A percentile compares a stretch with the other conserved stretches of the same genome.
Conservation (phyloP, 2,113 vertebrate species). For the Sciurus niger region DNA sequence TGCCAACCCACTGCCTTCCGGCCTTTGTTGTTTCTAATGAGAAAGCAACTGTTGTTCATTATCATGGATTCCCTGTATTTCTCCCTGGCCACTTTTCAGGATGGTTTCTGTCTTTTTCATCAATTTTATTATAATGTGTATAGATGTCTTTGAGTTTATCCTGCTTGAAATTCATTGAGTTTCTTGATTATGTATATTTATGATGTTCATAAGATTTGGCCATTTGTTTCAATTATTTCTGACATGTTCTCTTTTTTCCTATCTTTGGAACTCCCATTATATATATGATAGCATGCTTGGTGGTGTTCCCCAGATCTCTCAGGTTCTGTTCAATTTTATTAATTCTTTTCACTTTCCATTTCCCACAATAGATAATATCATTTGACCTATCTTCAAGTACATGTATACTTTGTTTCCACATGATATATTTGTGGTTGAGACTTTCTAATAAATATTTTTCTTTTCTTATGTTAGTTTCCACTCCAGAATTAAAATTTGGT, state of each 20-base stretch:
- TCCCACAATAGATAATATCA: not conserved
- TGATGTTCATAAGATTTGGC: not conserved
- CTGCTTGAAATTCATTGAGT: not conserved
- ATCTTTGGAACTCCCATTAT: not conserved
- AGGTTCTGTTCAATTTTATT: not conserved
- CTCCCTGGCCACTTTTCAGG: not conserved
- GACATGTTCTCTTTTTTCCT: not conserved
- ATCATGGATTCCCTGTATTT: not conserved
- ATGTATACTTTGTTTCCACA: not conserved
- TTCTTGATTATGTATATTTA: not conserved
- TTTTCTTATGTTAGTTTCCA: not conserved
- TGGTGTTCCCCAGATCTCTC: not conserved
- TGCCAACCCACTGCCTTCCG: not conserved
- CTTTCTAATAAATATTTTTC: not conserved
- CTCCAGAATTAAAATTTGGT: not conserved
- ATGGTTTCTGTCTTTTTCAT: not conserved
- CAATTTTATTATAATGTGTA: not conserved
- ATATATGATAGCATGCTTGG: not conserved
- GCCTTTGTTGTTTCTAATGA: not conserved
- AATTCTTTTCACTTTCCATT: not conserved
- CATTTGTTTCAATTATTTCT: not conserved
- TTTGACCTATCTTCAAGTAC: not conserved
- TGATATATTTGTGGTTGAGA: not conserved
- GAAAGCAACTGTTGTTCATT: not conserved
- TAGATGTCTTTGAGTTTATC: not conserved